Evolutionary conservation across 2,888 invertebrate species (phyloP).

Genomic region (Bedellia somnulentella): DNA sequence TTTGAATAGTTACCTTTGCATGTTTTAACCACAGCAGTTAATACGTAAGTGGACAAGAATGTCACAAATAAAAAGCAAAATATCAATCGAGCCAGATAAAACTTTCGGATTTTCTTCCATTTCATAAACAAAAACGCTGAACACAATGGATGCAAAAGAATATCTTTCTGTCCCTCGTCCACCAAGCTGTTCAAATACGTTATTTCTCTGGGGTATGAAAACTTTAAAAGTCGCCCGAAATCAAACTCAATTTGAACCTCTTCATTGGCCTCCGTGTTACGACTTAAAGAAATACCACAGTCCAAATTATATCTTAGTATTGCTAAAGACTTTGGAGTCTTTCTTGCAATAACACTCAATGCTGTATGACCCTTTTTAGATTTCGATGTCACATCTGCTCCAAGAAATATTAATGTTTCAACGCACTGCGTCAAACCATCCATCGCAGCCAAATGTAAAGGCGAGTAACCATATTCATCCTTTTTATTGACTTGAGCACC

Average conservation of each 20-base stretch:
- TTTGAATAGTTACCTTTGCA: constrained; percentile 54
- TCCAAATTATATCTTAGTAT: constrained; percentile 80
- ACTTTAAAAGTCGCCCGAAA: constrained; percentile 78
- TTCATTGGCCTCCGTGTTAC: constrained; percentile 72
- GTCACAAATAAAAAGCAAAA: constrained; percentile 80
- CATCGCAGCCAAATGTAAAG: constrained; percentile 81
- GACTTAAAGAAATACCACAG: constrained; percentile 73
- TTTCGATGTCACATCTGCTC: constrained; percentile 84
- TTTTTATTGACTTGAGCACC: constrained; percentile 81
- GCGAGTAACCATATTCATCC: constrained; percentile 83
- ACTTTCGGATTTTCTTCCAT: constrained; percentile 88
- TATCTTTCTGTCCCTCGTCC: constrained; percentile 86
- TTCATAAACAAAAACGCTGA: constrained; percentile 86
- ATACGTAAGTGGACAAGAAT: constrained; percentile 76
- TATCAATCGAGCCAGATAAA: constrained; percentile 78
- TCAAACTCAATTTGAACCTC: constrained; percentile 82
- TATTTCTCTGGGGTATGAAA: constrained; percentile 82
- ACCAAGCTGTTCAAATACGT: constrained; percentile 84
- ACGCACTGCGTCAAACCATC: constrained; percentile 84
- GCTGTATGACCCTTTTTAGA: constrained; percentile 86
- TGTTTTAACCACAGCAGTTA: constrained; percentile 75
- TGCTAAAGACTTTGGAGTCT: constrained; percentile 81
- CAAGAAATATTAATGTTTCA: constrained; percentile 78
- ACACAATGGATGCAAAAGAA: constrained; percentile 82
- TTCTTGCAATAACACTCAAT: constrained; percentile 79